Base-by-base conservation (phyloP, 2,113 vertebrate species). In the Ornithorhynchus anatinus region DNA sequence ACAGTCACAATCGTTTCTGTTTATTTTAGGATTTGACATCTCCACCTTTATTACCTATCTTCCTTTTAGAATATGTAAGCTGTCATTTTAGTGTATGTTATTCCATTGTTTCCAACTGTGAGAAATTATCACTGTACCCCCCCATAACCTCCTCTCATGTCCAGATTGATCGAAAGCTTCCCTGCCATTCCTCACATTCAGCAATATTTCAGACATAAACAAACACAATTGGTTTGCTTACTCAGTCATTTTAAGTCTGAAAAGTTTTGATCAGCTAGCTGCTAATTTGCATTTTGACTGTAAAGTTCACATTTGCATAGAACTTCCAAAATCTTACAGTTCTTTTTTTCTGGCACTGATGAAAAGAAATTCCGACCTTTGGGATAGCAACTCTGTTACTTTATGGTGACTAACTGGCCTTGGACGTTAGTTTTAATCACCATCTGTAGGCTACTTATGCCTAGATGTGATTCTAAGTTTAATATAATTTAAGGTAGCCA, bases 21-120 rank as follows among this genome's bases (percentile, higher is more conserved):
- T 75, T 84, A 59, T 67, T n/a, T 74, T 86, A 71, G 73, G 40
- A 52, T 54, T 36, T 70, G 37, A 75, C 59, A 50, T 56, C 37
- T 69, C 74, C 9, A 0, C 44, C 59, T 82, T 79, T 84, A 69
- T 59, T 75, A 39, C 3, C 71, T 57, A 9, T 54, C 84, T 81
- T 51, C 56, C 10, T 74, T 40, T 38, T 78, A 23, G 84, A 73
- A 82, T 86, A 79, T 83, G 77, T 75, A 42, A 80, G 44, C 59
- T 82, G 35, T 71, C 45, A 64, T 20, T 74, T 14, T 79, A 42
- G 50, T 31, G 10, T 32, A 36, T 48, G 57, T 77, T 33, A 63
- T 57, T 71, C 68, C 63, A 75, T 45, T 78, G 83, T 53, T 75
- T 62, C 31, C 54, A 63, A 17, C 10, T 20, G 2, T 52, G 16